Percentiles rank a stretch among this genome's conserved stretches.
These are phyloP conservation scores for Cydia amplana DNA, from an alignment of 1,140 invertebrate species.

Conservation along the genomic window DNA sequence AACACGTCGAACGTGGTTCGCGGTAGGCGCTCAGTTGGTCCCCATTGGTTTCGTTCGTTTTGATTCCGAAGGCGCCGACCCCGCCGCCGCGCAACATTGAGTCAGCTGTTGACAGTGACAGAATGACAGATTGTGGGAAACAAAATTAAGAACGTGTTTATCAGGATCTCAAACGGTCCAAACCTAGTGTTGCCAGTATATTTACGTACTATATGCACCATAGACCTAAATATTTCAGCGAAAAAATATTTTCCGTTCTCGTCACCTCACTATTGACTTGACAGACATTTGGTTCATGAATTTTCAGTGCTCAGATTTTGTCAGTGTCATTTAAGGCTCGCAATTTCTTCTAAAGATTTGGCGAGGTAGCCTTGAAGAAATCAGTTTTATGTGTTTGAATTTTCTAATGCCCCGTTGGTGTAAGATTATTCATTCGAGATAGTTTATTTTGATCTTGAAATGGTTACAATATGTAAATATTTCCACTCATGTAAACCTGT, in stretches of 20 bases:
- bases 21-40: too few species aligned
- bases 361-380: conserved; percentile 6
- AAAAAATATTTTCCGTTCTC: not conserved
- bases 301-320: conserved; percentile 42
- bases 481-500: conserved; percentile 13
- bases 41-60: too few species aligned
- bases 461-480: conserved; percentile 1
- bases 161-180: not conserved
- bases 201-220: not conserved
- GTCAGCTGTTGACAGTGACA: not conserved
- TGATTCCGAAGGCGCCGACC: too few species aligned
- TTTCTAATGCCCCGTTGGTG: not conserved
- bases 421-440: not conserved
- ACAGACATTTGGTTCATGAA: conserved; percentile 37
- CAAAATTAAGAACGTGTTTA: not conserved
- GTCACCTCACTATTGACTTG: conserved; percentile 26
- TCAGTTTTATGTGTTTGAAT: conserved; percentile 22
- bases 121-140: not conserved
- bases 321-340: conserved; percentile 42
- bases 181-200: not conserved
- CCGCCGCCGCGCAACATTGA: too few species aligned
- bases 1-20: too few species aligned
- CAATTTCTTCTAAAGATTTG: not conserved
- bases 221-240: not conserved
- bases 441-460: not conserved